Evolutionary conservation across 2,113 vertebrate genomes (phyloP).

Genomic region (Theristicus caerulescens): DNA sequence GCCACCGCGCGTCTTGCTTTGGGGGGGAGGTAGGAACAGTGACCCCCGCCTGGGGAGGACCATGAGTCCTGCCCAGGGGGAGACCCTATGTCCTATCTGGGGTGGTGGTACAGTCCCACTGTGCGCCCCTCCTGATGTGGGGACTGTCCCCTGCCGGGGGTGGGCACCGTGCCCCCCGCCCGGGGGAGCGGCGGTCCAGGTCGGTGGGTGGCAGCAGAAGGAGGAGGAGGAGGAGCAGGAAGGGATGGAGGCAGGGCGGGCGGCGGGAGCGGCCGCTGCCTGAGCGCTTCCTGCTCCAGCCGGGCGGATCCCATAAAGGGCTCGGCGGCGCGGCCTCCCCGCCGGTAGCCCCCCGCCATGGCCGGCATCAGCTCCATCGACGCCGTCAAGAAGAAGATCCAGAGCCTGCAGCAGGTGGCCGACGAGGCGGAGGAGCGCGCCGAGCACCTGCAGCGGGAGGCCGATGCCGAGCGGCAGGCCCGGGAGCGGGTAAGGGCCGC

Average conservation of each 20-base stretch:
- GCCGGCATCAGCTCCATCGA: constrained; percentile 75
- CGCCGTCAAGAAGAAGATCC: constrained; percentile 84
- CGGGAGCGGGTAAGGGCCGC: constrained; percentile 74
- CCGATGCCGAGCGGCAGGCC: constrained; percentile 77
- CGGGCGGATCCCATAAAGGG: constrained; percentile 33
- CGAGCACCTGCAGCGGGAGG: constrained; percentile 74
- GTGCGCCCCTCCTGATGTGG: not conserved
- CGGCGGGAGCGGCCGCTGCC: constrained; percentile 5
- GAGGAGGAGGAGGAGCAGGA: constrained; percentile 39
- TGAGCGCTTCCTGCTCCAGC: constrained; percentile 37
- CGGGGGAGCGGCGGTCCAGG: not conserved
- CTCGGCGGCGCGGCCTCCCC: not conserved
- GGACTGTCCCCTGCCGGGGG: not conserved
- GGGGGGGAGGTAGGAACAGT: not conserved
- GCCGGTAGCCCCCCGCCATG: constrained; percentile 1
- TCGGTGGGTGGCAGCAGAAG: not conserved
- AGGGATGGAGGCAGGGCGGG: constrained; percentile 46
- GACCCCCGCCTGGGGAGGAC: not conserved
- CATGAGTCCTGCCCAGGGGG: not conserved
- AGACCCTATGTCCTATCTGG: not conserved
- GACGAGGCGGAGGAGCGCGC: constrained; percentile 81
- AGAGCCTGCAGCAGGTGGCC: constrained; percentile 81
- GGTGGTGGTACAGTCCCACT: not conserved
- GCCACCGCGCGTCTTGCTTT: not conserved
- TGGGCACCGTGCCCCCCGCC: not conserved